Conservation (phyloP, 1,140 invertebrate genomes). For the Dolichoris vasculosae region DNA sequence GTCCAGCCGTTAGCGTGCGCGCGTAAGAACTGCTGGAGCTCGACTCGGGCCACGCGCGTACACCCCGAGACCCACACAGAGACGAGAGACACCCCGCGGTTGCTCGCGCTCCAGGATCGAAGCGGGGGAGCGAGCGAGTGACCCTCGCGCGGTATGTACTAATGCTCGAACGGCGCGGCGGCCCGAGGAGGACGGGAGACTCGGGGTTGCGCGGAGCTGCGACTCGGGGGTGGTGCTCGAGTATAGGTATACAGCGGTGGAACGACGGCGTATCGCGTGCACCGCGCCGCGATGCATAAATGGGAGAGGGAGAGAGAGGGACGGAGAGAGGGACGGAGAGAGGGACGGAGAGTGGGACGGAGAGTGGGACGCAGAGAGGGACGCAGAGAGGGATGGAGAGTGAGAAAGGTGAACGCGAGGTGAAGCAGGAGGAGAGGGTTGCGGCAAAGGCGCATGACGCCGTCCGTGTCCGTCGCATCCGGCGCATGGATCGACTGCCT, state of each 20-base stretch:
- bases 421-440: constrained; percentile 14
- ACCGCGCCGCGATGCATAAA: constrained; percentile 58
- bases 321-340: constrained; percentile 8
- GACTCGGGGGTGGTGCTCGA: constrained; percentile 28
- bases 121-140: not conserved
- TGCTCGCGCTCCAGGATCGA: not conserved
- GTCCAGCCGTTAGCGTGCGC: not conserved
- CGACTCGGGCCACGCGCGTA: not conserved
- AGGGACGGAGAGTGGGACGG: not conserved
- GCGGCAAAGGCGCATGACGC: constrained; percentile 65
- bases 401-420: not conserved
- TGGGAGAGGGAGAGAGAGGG: constrained; percentile 62
- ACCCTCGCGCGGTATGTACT: constrained; percentile 8
- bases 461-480: constrained; percentile 61
- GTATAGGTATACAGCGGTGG: not conserved
- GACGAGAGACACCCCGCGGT: not conserved
- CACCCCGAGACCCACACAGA: not conserved
- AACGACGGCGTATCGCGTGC: constrained; percentile 5
- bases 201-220: not conserved
- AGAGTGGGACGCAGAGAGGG: constrained; percentile 56
- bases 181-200: not conserved
- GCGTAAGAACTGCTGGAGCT: constrained; percentile 4
- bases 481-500: constrained; percentile 69
- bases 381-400: constrained; percentile 33
- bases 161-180: not conserved